Conservation (phyloP, 2,888 invertebrate genomes). For the Caenorhabditis angaria region DNA sequence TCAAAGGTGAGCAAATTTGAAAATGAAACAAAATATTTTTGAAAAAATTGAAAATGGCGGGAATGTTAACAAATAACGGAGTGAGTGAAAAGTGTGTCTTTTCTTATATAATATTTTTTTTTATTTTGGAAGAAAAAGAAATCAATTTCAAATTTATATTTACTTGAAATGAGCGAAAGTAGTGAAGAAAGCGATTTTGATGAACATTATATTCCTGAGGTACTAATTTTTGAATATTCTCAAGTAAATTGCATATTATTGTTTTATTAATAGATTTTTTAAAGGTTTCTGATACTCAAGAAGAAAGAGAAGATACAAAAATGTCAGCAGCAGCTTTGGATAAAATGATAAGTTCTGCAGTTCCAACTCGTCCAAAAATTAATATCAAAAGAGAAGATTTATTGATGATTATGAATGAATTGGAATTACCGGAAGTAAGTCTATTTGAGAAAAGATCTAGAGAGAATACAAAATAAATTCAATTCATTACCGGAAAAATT, state of each 20-base stretch:
- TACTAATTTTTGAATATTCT: slow-evolving; percentile 5
- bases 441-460: no score
- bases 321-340: slow-evolving; percentile 47
- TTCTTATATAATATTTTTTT: no score
- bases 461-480: no score
- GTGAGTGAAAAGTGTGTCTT: neutral
- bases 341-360: slow-evolving; percentile 33
- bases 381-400: slow-evolving; percentile 58
- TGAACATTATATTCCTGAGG: slow-evolving; percentile 39
- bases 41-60: neutral
- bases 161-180: slow-evolving; percentile 9
- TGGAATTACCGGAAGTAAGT: slow-evolving; percentile 49
- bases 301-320: slow-evolving; percentile 52
- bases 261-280: slow-evolving; percentile 9
- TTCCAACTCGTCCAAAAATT: slow-evolving; percentile 37
- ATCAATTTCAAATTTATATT: no score
- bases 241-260: no score
- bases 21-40: slow-evolving; percentile 3
- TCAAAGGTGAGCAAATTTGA: slow-evolving; percentile 50
- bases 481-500: neutral
- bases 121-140: no score
- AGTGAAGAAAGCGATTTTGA: slow-evolving; percentile 43
- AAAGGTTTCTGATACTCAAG: slow-evolving; percentile 51
- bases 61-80: neutral
- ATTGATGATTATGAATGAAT: slow-evolving; percentile 55